Evolutionary conservation across 2,113 vertebrate species (phyloP).

Genomic region (Burhinus bistriatus): DNA sequence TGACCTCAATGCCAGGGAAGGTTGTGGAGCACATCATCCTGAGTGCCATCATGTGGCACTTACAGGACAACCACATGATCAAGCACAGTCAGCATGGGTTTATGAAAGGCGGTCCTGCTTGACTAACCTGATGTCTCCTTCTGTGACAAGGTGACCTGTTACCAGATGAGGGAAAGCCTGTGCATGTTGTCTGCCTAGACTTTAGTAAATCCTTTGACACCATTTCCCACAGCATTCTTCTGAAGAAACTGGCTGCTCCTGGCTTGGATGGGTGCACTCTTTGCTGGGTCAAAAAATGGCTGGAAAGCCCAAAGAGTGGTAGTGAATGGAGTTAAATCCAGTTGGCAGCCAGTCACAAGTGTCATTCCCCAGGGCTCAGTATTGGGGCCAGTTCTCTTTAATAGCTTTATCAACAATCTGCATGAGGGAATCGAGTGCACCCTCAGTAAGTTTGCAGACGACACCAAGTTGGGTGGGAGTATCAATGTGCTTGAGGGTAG

Average conservation of each 20-base stretch:
- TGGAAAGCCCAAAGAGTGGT: not conserved
- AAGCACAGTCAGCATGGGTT: not conserved
- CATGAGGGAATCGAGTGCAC: not conserved
- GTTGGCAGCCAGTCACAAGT: not conserved
- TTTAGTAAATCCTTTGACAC: not conserved
- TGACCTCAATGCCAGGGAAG: not conserved
- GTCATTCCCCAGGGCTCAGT: not conserved
- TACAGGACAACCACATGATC: not conserved
- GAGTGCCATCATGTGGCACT: not conserved
- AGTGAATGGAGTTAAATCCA: not conserved
- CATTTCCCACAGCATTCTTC: not conserved
- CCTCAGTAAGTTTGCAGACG: not conserved
- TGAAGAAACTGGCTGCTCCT: not conserved
- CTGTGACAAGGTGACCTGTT: not conserved
- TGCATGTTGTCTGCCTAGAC: not conserved
- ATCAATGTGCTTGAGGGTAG: not conserved
- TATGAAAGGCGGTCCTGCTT: not conserved
- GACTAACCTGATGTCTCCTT: not conserved
- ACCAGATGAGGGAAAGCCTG: not conserved
- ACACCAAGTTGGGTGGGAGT: not conserved
- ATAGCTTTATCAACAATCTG: not conserved
- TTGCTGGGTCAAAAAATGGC: not conserved
- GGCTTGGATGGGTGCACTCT: not conserved
- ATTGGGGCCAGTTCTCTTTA: not conserved
- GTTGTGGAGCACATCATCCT: not conserved